Evolutionary conservation across 2,113 vertebrate genomes (phyloP), one percentile per base, ranked within the genome.

Genomic region (Otolemur garnettii): DNA sequence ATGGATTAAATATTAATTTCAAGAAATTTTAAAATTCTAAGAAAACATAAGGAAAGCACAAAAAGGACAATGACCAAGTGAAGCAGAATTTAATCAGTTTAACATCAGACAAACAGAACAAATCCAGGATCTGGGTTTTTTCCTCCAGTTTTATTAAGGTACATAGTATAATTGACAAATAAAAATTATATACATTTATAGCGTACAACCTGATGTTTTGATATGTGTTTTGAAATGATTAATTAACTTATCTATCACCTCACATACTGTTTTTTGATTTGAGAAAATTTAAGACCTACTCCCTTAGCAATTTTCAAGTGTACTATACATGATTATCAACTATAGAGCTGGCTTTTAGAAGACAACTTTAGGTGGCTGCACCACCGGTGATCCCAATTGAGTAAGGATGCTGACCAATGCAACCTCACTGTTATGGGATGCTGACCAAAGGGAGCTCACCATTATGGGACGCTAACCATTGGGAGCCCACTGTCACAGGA

Each of bases 71-170:
- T 57, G 66, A 79, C 72, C 18, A 84, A 53, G 14, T 72, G 35
- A 83, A 50, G n/a, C n/a, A 60, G 45, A 80, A 95, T 68, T 66
- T 74, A 80, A 72, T 80, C 72, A 77, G 59, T 12, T 83, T 72
- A 57, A 75, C 57, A 87, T 30, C 42, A 42, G 42, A 69, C 26
- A 86, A 68, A 53, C 7, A 66, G 15, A 84, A 68, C 21, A 88
- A 83, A 75, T 26, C 9, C 2, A 71, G 78, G 26, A 94, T 18
- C 8, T 92, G 42, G 0, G 11, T 55, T 90, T 94, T 94, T 62
- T 50, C 17, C 8, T 5, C 53, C 53, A 79, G 53, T 5, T 79
- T 57, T 79, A 79, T 79, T 57, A 79, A 57, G 53, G 77, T 22
- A 50, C 45, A 50, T 50, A 50, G 45, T 50, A 22, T 79, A 79